A percentile compares a stretch with the other conserved stretches of the same genome.
Conservation (phyloP, 2,888 invertebrate genomes). For the Drosophila melanocephala region DNA sequence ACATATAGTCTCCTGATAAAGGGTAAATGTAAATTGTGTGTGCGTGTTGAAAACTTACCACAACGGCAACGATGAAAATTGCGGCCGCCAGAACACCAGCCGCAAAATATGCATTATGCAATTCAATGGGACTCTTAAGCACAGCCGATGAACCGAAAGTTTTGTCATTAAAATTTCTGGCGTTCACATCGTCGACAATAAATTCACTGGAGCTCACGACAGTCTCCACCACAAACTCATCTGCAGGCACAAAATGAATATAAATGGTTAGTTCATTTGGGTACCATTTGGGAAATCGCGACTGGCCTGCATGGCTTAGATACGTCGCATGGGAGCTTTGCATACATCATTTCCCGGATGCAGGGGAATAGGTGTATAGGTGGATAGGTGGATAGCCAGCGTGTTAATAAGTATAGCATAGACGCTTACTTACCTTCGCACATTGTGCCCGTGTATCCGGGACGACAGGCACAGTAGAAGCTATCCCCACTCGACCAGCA, state of each 20-base stretch:
- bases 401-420: slow-evolving; percentile 43
- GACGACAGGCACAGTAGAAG: slow-evolving; percentile 92
- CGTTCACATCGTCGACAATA: slow-evolving; percentile 85
- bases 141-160: slow-evolving; percentile 85
- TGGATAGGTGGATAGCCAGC: slow-evolving; percentile 4
- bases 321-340: slow-evolving; percentile 17
- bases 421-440: slow-evolving; percentile 90
- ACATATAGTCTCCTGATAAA: slow-evolving; percentile 10
- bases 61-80: slow-evolving; percentile 90
- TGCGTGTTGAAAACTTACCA: slow-evolving; percentile 86
- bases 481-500: slow-evolving; percentile 92
- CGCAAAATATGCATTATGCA: slow-evolving; percentile 92
- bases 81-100: slow-evolving; percentile 91
- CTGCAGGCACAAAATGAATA: slow-evolving; percentile 84
- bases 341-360: slow-evolving; percentile 31
- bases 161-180: slow-evolving; percentile 85
- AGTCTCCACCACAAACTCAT: slow-evolving; percentile 90
- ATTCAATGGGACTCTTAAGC: slow-evolving; percentile 87
- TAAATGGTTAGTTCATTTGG: slow-evolving; percentile 44
- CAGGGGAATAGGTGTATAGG: background rate
- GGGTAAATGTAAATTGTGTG: slow-evolving; percentile 20
- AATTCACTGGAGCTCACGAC: slow-evolving; percentile 87
- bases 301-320: slow-evolving; percentile 4
- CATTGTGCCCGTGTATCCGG: slow-evolving; percentile 92
- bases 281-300: slow-evolving; percentile 4